Percentiles rank a stretch among this genome's conserved stretches.
Conservation (phyloP, 1,140 invertebrate genomes). For the Caligus rogercresseyi region DNA sequence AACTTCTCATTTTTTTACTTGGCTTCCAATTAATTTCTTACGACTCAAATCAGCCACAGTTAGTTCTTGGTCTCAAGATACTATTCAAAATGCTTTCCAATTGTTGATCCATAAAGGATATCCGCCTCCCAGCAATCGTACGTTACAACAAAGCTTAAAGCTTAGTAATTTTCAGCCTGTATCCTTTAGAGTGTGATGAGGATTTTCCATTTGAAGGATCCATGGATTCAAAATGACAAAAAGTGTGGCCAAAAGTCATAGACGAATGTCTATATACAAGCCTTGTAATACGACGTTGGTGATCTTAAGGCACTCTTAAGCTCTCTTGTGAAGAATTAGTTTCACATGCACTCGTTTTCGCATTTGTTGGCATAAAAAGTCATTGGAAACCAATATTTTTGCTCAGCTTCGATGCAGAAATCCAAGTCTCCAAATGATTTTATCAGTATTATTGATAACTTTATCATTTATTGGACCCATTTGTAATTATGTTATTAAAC, state of each 20-base stretch:
- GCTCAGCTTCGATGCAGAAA: no score
- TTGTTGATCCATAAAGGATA: not conserved
- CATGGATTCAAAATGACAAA: not conserved
- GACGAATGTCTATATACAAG: not conserved
- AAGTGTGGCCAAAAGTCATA: not conserved
- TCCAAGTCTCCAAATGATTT: no score
- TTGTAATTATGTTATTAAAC: no score
- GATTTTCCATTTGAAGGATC: not conserved
- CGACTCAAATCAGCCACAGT: not conserved
- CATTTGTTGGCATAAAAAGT: not conserved
- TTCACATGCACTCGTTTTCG: not conserved
- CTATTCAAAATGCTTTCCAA: not conserved
- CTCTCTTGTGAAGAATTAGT: not conserved
- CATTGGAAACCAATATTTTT: no score
- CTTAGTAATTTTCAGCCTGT: not conserved
- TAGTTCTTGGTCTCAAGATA: not conserved
- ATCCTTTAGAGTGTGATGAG: not conserved
- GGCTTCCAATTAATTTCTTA: not conserved
- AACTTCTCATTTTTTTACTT: not conserved
- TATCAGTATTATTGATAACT: no score
- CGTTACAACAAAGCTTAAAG: not conserved
- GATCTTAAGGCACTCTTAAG: not conserved
- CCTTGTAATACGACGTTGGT: not conserved
- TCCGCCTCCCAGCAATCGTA: not conserved
- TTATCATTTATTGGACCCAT: no score